Evolutionary conservation across 2,113 vertebrate genomes (phyloP).

Genomic region (Dromas ardeola): DNA sequence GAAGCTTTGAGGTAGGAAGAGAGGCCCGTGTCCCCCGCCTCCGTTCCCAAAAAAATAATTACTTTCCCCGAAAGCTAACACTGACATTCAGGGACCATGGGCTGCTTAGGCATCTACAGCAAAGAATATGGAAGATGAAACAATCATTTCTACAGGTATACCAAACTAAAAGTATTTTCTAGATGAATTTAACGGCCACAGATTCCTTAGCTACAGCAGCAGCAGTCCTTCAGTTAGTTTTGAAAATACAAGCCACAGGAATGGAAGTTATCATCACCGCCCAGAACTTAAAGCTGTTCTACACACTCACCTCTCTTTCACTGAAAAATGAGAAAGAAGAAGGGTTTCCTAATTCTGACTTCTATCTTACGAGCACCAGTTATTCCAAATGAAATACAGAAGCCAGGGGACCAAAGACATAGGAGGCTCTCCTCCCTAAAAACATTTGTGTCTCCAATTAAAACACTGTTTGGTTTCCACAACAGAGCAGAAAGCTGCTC

Average conservation of each 20-base stretch:
- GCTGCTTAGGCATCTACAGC: background rate
- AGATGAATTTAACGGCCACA: background rate
- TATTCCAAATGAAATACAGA: background rate
- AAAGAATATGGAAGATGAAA: background rate
- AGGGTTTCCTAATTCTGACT: background rate
- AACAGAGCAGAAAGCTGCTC: background rate
- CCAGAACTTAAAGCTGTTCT: background rate
- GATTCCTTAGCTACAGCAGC: background rate
- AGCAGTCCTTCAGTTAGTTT: background rate
- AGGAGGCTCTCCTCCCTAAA: background rate
- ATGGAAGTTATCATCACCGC: background rate
- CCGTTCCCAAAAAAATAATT: background rate
- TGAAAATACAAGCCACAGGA: background rate
- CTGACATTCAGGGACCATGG: background rate
- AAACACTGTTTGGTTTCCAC: background rate
- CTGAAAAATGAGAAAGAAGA: background rate
- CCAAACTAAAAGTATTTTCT: background rate
- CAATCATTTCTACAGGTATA: background rate
- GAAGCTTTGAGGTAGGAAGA: background rate
- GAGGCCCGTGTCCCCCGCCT: background rate
- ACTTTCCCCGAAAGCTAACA: background rate
- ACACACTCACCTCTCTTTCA: background rate
- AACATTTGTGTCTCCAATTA: background rate
- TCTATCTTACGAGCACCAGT: background rate
- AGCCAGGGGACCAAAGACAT: background rate